Evolutionary conservation across 2,113 vertebrate species (phyloP).

Genomic region (Labrus mixtus): DNA sequence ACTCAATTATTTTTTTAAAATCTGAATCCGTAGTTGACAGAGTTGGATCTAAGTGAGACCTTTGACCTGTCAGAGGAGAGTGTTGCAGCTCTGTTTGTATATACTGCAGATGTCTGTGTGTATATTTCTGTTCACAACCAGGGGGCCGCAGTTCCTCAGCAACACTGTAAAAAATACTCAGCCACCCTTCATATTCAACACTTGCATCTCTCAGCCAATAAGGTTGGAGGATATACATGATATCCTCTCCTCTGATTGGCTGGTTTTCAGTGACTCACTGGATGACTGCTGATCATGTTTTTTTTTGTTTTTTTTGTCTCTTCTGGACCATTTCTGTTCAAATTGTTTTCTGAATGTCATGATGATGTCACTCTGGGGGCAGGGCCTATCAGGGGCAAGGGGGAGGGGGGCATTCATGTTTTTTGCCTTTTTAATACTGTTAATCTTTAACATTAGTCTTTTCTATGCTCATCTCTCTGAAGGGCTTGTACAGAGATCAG

Average conservation of each 20-base stretch:
- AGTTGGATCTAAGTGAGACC: constrained; percentile 17
- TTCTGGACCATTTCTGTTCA: constrained; percentile 69
- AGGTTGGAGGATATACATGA: constrained; percentile 6
- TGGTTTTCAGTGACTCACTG: constrained; percentile 32
- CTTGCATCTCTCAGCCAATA: constrained; percentile 41
- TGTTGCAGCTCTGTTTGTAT: constrained; percentile 56
- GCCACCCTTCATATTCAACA: neutral
- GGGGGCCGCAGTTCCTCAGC: constrained; percentile 50
- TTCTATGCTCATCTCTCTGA: constrained; percentile 57
- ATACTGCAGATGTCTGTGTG: constrained; percentile 61
- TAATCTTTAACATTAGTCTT: constrained; percentile 38
- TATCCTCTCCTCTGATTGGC: constrained; percentile 45
- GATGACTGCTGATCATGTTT: constrained; percentile 49
- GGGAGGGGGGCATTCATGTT: neutral
- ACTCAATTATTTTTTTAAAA: constrained; percentile 12
- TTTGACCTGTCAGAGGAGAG: constrained; percentile 5
- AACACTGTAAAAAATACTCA: constrained; percentile 53
- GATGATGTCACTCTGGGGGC: constrained; percentile 43
- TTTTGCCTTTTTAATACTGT: constrained; percentile 54
- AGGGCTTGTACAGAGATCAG: constrained; percentile 66
- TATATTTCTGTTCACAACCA: constrained; percentile 65
- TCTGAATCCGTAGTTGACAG: neutral
- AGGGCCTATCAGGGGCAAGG: neutral
- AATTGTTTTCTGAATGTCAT: constrained; percentile 52
- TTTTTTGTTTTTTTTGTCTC: constrained; percentile 16